phyloP scores from a whole-genome alignment of 2,888 invertebrate species.

The Linnaemya tessellans region DNA sequence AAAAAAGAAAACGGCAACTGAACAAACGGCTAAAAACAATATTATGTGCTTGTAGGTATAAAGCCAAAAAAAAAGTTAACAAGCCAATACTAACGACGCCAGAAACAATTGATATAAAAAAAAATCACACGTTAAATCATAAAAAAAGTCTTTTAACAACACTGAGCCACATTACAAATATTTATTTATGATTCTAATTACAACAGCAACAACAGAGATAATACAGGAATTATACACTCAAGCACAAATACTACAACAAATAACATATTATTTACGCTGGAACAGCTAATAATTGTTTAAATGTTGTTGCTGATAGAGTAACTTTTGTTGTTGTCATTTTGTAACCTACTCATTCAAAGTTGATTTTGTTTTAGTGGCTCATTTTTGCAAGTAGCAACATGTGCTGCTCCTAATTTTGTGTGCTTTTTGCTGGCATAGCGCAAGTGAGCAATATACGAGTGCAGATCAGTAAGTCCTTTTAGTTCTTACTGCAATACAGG shows the following conservation, averaged over 20 bases:
- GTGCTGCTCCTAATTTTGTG: not conserved
- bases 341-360: slow-evolving; percentile 8
- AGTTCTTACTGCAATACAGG: no score
- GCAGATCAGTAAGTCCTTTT: no score
- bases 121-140: slow-evolving; percentile 39
- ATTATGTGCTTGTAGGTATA: no score
- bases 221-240: slow-evolving; percentile 18
- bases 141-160: slow-evolving; percentile 44
- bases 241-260: slow-evolving; percentile 15
- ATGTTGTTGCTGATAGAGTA: not conserved
- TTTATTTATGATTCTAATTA: slow-evolving; percentile 58
- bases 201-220: slow-evolving; percentile 22
- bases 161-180: slow-evolving; percentile 49
- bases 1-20: slow-evolving; percentile 14
- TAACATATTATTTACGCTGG: slow-evolving; percentile 61
- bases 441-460: not conserved
- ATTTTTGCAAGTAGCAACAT: slow-evolving; percentile 36
- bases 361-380: not conserved
- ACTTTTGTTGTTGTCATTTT: not conserved
- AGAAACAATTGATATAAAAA: slow-evolving; percentile 30
- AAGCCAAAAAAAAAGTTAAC: not conserved
- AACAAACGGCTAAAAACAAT: not conserved
- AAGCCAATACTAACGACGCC: slow-evolving; percentile 18
- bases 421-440: not conserved
- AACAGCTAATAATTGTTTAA: slow-evolving; percentile 33